These are phyloP conservation scores for Chamaetylas fuelleborni DNA, from an alignment of 2,113 vertebrate species.

Conservation along the genomic window DNA sequence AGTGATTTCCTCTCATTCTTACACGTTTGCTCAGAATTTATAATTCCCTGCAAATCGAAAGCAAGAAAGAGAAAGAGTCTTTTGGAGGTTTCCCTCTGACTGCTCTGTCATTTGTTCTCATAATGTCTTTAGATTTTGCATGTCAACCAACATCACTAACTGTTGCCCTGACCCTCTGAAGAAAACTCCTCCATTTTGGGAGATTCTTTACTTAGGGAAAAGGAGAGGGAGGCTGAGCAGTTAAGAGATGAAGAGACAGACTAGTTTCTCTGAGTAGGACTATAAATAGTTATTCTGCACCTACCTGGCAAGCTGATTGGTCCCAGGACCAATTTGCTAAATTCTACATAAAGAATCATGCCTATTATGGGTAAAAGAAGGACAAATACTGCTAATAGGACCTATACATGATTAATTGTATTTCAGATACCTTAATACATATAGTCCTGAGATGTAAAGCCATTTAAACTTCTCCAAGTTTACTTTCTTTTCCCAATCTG, in stretches of 20 bases:
- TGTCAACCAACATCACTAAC: background rate
- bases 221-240: background rate
- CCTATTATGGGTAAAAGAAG: slow-evolving; percentile 67
- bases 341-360: slow-evolving; percentile 41
- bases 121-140: background rate
- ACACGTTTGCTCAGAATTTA: slow-evolving; percentile 14
- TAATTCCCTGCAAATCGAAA: slow-evolving; percentile 29
- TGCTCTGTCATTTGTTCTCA: background rate
- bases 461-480: background rate
- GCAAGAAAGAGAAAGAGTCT: background rate
- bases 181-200: background rate
- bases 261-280: background rate
- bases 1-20: slow-evolving; percentile 45
- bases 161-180: background rate
- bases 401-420: background rate
- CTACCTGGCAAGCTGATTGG: slow-evolving; percentile 43
- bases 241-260: background rate
- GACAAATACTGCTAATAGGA: background rate
- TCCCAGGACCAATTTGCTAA: slow-evolving; percentile 25
- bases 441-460: background rate
- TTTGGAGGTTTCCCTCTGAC: background rate
- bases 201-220: background rate
- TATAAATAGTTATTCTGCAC: slow-evolving; percentile 41
- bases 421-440: background rate
- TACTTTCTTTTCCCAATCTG: background rate